Evolutionary conservation across 2,113 vertebrate genomes (phyloP), one percentile per base, ranked within the genome.

Genomic region (Eira barbara): DNA sequence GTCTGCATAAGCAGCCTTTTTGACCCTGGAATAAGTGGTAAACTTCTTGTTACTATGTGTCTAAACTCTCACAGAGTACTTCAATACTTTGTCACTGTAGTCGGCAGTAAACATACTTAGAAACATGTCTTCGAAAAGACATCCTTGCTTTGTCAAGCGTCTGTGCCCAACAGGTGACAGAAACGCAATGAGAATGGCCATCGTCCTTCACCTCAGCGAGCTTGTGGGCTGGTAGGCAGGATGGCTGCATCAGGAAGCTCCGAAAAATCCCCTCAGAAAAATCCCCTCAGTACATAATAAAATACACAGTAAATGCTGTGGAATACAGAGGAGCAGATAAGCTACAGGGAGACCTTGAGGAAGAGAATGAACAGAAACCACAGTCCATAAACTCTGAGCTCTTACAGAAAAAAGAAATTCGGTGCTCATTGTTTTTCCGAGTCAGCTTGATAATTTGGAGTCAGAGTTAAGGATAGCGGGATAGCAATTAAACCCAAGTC

Each of bases 171-270:
- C 8, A 1, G 20, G 36, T 36, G 80, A 45, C 17, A 69, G 31
- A 57, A 39, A 36, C 0, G 0, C n/a, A 23, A 2, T 34, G 78
- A 65, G 13, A 55, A 1, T 45, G 34, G 21, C 10, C 4, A 0
- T 8, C 39, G 57, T 10, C 45, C 27, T 17, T 87, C 18, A 2
- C 88, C 39, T 80, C 11, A 42, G 39, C 31, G 23, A 27, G 6
- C 52, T 39, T 6, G 7, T 31, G 42, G 59, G 27, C 59, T 39
- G 2, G 20, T 17, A 27, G 25, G n/a, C 0, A 1, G 67, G 49
- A 14, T 4, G 83, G 47, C 42, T 3, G 0, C 3, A 17, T 55
- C 39, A 79, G 17, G 65, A 67, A 2, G 20, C n/a, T 78, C 31
- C 13, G 36, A 5, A 29, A 27, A 4, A 27, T 18, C 47, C 61